phyloP scores from a whole-genome alignment of 53 echinoderm and acorn worm genomes.

The Henricia sp. region DNA sequence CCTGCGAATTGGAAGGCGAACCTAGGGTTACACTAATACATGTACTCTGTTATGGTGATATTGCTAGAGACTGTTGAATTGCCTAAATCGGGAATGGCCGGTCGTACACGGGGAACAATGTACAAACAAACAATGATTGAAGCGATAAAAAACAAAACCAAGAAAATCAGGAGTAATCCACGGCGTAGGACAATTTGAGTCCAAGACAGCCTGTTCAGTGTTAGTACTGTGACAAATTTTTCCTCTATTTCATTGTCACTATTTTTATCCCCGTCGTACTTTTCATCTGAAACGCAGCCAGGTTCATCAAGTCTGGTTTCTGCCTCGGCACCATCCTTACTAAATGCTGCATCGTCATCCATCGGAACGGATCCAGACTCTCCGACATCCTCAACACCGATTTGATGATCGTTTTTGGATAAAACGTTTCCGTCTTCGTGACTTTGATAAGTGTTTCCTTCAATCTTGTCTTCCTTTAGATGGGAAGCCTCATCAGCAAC shows the following conservation, averaged over 20 bases:
- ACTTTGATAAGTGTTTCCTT: background rate
- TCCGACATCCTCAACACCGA: background rate
- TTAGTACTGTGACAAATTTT: background rate
- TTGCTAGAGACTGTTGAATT: background rate
- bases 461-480: background rate
- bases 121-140: background rate
- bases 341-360: too few species aligned
- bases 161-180: constrained; percentile 7
- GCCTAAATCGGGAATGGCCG: background rate
- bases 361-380: background rate
- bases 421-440: background rate
- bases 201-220: constrained; percentile 12
- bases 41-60: background rate
- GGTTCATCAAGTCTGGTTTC: constrained; percentile 2
- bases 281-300: background rate
- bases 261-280: background rate
- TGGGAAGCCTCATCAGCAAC: background rate
- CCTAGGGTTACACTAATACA: too few species aligned
- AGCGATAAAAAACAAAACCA: background rate
- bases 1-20: too few species aligned
- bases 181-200: constrained; percentile 29
- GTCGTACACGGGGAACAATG: constrained; percentile 12
- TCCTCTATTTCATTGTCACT: background rate
- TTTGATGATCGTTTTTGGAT: too few species aligned
- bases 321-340: constrained; percentile 6